These are phyloP conservation scores for Crenichthys baileyi DNA, from an alignment of 2,797 vertebrate species.

Conservation along the genomic window DNA sequence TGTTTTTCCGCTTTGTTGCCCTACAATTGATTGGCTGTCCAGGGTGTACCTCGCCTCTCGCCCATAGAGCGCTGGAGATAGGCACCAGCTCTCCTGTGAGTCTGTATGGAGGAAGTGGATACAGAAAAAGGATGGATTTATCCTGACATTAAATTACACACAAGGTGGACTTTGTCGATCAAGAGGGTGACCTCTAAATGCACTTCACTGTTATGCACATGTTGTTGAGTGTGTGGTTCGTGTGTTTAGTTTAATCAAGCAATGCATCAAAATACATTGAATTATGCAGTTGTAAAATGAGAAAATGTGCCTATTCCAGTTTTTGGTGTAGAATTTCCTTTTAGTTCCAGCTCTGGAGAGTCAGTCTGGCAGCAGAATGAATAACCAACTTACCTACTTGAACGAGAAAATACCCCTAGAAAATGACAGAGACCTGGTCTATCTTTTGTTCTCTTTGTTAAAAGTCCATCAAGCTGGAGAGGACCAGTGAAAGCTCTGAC, in stretches of 20 bases:
- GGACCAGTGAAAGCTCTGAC: constrained; percentile 38
- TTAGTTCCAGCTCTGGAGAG: constrained; percentile 13
- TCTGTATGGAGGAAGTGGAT: too few species aligned
- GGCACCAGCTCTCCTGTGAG: too few species aligned
- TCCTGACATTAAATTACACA: neutral
- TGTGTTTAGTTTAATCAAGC: too few species aligned
- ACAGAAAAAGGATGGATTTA: too few species aligned
- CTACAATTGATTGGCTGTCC: too few species aligned
- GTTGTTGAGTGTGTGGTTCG: too few species aligned
- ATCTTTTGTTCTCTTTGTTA: constrained; percentile 52
- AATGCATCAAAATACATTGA: too few species aligned
- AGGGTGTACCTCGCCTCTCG: too few species aligned
- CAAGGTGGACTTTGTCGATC: neutral
- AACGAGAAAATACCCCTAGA: constrained; percentile 15
- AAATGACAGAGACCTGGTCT: constrained; percentile 43
- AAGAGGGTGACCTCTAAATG: neutral
- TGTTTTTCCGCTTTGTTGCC: too few species aligned
- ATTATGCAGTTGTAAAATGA: too few species aligned
- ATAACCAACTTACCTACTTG: constrained; percentile 28
- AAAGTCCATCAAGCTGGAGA: constrained; percentile 49
- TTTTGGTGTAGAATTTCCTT: constrained; percentile 9
- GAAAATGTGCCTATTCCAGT: neutral
- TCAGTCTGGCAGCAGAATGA: constrained; percentile 29
- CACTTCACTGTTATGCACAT: too few species aligned
- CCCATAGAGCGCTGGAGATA: too few species aligned